A percentile compares a stretch with the other conserved stretches of the same genome.
These are phyloP conservation scores for Aphelenchoides fujianensis DNA, from an alignment of 1,140 invertebrate species.

Conservation along the genomic window DNA sequence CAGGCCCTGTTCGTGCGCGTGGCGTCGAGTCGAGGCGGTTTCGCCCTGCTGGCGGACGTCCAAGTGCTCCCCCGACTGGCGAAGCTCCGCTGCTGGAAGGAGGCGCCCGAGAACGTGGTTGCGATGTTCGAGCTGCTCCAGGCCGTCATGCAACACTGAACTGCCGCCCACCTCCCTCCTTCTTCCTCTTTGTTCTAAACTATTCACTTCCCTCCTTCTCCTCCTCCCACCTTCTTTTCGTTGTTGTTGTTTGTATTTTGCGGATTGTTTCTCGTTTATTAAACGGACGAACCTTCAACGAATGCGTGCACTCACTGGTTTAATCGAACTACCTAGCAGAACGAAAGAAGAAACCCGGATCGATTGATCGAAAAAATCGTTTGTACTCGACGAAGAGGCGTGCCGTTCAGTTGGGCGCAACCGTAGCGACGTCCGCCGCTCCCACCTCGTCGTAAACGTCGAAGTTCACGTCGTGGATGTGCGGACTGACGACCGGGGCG, in stretches of 20 bases:
- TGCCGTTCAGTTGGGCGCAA: too few species aligned
- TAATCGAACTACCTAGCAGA: too few species aligned
- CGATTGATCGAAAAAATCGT: not conserved
- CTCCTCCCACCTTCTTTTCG: too few species aligned
- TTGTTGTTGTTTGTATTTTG: not conserved
- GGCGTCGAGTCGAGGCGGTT: not conserved
- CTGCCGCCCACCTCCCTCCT: too few species aligned
- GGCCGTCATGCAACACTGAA: not conserved
- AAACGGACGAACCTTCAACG: too few species aligned
- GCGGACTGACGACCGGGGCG: not conserved
- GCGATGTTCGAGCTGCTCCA: not conserved
- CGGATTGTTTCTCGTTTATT: not conserved
- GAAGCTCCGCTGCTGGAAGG: not conserved
- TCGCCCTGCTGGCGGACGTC: not conserved
- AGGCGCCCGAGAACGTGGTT: not conserved
- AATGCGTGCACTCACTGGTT: too few species aligned
- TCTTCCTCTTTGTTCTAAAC: not conserved
- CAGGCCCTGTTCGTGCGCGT: slow-evolving; percentile 4
- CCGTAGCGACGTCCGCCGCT: not conserved
- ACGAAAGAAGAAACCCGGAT: not conserved
- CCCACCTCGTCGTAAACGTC: not conserved
- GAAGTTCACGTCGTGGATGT: not conserved
- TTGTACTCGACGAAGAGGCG: not conserved
- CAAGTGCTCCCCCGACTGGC: not conserved
- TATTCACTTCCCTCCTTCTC: too few species aligned